These are phyloP conservation scores for Ascaphus truei DNA, from an alignment of 2,113 vertebrate species.

Conservation along the genomic window DNA sequence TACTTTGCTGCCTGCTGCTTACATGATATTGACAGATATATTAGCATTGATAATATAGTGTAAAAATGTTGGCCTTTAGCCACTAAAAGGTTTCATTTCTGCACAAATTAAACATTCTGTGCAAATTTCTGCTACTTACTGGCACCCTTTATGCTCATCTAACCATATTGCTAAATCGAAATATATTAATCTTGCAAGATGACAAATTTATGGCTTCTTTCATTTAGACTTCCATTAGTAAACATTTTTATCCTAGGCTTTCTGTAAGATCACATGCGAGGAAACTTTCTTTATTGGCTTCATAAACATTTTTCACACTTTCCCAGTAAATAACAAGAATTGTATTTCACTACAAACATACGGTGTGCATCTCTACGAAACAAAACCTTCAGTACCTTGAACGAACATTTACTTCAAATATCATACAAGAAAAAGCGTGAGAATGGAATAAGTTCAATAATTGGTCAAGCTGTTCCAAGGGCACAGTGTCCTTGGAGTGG, in stretches of 20 bases:
- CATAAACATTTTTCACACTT: conserved; percentile 36
- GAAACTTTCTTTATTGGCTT: conserved; percentile 32
- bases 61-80: conserved; percentile 43
- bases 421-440: not conserved
- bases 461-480: not conserved
- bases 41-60: conserved; percentile 54
- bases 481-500: no score
- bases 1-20: conserved; percentile 46
- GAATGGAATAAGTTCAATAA: not conserved
- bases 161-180: conserved; percentile 34
- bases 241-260: conserved; percentile 34
- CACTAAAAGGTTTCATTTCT: conserved; percentile 49
- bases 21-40: conserved; percentile 50
- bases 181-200: conserved; percentile 29
- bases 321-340: conserved; percentile 35
- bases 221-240: conserved; percentile 38
- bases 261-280: conserved; percentile 36
- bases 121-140: conserved; percentile 33
- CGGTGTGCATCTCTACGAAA: conserved; percentile 12
- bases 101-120: conserved; percentile 40
- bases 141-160: conserved; percentile 23
- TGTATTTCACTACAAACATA: conserved; percentile 26
- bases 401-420: not conserved
- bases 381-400: conserved; percentile 16
- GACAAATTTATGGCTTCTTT: conserved; percentile 36